Evolutionary conservation across 2,797 vertebrate genomes (phyloP), one percentile per base, ranked within the genome.

Genomic region (Chanos chanos): DNA sequence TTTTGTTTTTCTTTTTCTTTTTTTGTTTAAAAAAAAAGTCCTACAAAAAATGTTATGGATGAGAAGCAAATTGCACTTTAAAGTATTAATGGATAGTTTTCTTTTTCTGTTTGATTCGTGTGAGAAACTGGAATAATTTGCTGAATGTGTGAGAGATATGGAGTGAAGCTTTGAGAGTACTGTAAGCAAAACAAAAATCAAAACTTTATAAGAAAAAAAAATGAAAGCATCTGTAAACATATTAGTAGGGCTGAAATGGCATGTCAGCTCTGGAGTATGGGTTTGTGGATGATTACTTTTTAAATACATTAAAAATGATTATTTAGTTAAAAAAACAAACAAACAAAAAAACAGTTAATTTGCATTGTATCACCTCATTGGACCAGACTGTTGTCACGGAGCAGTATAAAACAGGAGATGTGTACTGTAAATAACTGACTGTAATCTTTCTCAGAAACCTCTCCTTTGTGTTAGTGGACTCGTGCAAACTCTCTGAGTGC

Each of bases 361-460:
- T 82, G 84, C 82, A 86, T 83, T 85, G 84, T 69, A 78, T 71
- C 61, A 77, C 74, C 77, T 83, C 88, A 84, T 86, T 85, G 85
- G 88, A 88, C 89, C 84, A 83, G 88, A 90, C 86, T 83, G 34
- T 85, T 83, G 83, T 87, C 22, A 83, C 86, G 85, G 83, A 87
- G 85, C 86, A 85, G n/a, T n/a, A n/a, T n/a, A n/a, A n/a, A n/a
- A n/a, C n/a, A n/a, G n/a, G n/a, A n/a, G n/a, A n/a, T n/a, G n/a
- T n/a, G n/a, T n/a, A n/a, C n/a, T n/a, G n/a, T n/a, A n/a, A n/a
- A n/a, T n/a, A n/a, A n/a, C n/a, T n/a, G n/a, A n/a, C n/a, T n/a
- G n/a, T n/a, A n/a, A n/a, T n/a, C n/a, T n/a, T n/a, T n/a, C n/a
- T n/a, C n/a, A n/a, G n/a, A n/a, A n/a, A n/a, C n/a, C n/a, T n/a